phyloP scores from a whole-genome alignment of 2,113 vertebrate genomes.

The Archilochus colubris region DNA sequence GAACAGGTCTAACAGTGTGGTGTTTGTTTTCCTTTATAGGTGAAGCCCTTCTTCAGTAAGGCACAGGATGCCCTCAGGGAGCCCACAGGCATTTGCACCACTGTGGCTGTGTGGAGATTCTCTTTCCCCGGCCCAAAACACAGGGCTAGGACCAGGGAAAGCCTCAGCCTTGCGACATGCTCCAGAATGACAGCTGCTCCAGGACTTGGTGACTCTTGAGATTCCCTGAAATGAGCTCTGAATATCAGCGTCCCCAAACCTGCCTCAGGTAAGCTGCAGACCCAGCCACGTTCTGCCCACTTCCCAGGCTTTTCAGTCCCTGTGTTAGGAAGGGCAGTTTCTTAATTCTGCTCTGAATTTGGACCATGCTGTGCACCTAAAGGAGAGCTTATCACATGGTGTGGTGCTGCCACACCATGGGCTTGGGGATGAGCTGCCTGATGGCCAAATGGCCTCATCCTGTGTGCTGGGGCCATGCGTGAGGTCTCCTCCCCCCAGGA shows the following conservation, averaged over 20 bases:
- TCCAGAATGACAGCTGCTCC: neutral
- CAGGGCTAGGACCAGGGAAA: neutral
- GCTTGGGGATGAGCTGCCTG: neutral
- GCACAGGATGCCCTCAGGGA: neutral
- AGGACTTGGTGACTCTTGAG: neutral
- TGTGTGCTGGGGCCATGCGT: neutral
- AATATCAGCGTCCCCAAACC: neutral
- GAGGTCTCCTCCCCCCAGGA: neutral
- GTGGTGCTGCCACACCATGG: neutral
- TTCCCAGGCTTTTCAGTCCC: neutral
- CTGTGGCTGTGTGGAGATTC: neutral
- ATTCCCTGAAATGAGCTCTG: neutral
- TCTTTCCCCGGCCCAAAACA: neutral
- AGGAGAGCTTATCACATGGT: neutral
- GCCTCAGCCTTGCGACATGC: neutral
- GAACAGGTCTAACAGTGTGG: neutral
- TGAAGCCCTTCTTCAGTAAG: neutral
- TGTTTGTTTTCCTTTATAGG: neutral
- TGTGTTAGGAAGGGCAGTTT: neutral
- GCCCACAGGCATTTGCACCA: neutral
- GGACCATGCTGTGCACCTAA: neutral
- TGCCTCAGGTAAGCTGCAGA: neutral
- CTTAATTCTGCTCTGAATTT: neutral
- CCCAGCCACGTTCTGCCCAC: rapidly evolving
- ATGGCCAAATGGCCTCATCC: neutral